A percentile compares a stretch with the other conserved stretches of the same genome.
Evolutionary conservation across 1,140 invertebrate species (phyloP).

Genomic region (Rhagoletis pomonella): DNA sequence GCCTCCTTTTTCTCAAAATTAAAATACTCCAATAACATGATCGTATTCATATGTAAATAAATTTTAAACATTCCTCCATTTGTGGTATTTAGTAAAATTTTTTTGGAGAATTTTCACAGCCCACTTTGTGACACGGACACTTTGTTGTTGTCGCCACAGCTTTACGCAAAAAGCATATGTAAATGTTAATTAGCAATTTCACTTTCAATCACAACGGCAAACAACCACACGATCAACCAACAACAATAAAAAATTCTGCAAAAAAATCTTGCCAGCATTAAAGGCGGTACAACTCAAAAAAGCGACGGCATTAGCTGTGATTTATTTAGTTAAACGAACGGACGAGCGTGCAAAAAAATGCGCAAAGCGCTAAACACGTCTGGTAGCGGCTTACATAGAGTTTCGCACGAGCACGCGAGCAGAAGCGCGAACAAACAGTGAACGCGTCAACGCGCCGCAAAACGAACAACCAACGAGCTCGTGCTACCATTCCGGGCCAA

Average conservation of each 20-base stretch:
- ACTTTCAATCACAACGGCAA: conserved; percentile 11
- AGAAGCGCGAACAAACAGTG: conserved; percentile 50
- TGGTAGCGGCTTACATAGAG: conserved; percentile 3
- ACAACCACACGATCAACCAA: background rate
- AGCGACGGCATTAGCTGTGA: too few relatives aligned
- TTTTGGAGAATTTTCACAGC: background rate
- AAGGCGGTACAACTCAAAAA: background rate
- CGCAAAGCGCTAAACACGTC: background rate
- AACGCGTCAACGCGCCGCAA: conserved; percentile 29
- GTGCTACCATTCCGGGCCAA: background rate
- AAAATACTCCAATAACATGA: too few relatives aligned
- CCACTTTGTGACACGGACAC: background rate
- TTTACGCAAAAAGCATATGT: background rate
- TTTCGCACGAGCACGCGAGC: conserved; percentile 46
- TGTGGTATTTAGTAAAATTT: background rate
- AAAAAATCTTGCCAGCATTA: background rate
- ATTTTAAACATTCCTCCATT: too few relatives aligned
- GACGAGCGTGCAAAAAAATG: background rate
- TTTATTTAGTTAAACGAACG: conserved; percentile 8
- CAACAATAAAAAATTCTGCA: background rate
- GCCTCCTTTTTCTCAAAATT: too few relatives aligned
- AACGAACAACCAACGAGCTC: conserved; percentile 29
- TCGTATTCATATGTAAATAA: too few relatives aligned
- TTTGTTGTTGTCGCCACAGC: background rate
- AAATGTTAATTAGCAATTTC: conserved; percentile 30